Percentiles rank a stretch among this genome's conserved stretches.
These are phyloP conservation scores for Gryllus bimaculatus DNA, from an alignment of 1,140 invertebrate species.

Conservation along the genomic window DNA sequence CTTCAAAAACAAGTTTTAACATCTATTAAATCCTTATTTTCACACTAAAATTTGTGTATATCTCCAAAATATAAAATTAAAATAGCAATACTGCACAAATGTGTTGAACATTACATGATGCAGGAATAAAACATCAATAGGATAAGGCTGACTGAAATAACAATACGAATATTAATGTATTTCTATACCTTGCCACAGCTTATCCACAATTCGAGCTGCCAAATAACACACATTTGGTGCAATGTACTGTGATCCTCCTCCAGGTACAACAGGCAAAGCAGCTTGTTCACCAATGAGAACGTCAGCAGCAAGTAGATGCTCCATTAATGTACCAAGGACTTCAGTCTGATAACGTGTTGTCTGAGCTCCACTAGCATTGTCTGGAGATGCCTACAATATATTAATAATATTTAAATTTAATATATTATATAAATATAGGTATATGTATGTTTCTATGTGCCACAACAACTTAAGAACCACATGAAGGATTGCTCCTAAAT, in stretches of 20 bases:
- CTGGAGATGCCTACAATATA: constrained; percentile 52
- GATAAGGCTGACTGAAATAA: too few species aligned
- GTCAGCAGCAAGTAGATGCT: constrained; percentile 86
- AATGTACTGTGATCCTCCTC: constrained; percentile 70
- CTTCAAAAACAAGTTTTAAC: too few species aligned
- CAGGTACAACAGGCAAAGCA: constrained; percentile 61
- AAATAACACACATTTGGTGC: constrained; percentile 88
- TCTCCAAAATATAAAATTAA: too few species aligned
- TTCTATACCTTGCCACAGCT: constrained; percentile 85
- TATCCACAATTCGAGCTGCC: constrained; percentile 87
- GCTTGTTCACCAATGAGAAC: constrained; percentile 75
- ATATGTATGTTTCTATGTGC: too few species aligned
- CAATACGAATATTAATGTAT: constrained; percentile 19
- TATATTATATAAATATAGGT: too few species aligned
- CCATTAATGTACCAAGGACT: constrained; percentile 84
- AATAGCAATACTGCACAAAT: too few species aligned
- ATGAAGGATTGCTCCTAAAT: too few species aligned
- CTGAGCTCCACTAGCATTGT: constrained; percentile 65
- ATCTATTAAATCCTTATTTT: too few species aligned
- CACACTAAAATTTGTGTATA: too few species aligned
- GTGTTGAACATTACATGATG: too few species aligned
- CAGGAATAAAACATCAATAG: too few species aligned
- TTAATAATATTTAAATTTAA: not conserved
- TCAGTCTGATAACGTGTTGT: constrained; percentile 88
- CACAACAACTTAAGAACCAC: too few species aligned